phyloP scores from a whole-genome alignment of 1,140 invertebrate genomes.

The Asbolus verrucosus region DNA sequence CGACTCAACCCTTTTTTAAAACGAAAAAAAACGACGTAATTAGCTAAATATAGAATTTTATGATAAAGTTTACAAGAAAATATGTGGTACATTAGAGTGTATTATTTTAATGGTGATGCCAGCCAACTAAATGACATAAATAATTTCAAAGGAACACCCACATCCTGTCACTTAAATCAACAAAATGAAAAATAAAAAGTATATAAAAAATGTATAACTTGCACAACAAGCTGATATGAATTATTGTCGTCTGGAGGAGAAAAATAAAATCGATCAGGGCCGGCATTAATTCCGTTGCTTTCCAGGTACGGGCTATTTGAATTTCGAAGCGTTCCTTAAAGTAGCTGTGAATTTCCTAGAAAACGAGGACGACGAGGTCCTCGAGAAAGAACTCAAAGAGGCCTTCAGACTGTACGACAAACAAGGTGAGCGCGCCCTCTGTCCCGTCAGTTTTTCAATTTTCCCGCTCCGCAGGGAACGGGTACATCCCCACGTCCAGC shows the following conservation, averaged over 20 bases:
- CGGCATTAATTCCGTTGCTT: conserved; percentile 32
- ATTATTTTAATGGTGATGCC: conserved; percentile 6
- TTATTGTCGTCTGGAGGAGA: not conserved
- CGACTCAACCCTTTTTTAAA: not conserved
- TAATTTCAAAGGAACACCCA: conserved; percentile 18
- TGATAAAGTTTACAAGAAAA: not conserved
- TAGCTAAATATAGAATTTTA: not conserved
- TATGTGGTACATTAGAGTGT: no score
- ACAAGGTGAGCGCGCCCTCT: conserved; percentile 68
- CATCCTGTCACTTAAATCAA: conserved; percentile 6
- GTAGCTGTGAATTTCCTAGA: conserved; percentile 78
- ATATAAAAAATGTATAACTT: conserved; percentile 3
- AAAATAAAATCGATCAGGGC: not conserved
- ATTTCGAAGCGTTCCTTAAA: conserved; percentile 77
- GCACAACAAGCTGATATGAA: not conserved
- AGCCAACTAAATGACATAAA: conserved; percentile 28
- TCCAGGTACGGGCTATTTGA: conserved; percentile 73
- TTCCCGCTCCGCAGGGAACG: conserved; percentile 74
- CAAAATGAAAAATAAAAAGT: conserved; percentile 12
- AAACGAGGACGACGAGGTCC: conserved; percentile 82
- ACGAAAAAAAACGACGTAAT: not conserved
- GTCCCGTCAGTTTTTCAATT: not conserved
- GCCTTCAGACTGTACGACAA: conserved; percentile 82
- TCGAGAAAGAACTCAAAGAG: conserved; percentile 81
- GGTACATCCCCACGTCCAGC: conserved; percentile 85